Conservation (phyloP, 2,797 vertebrate genomes). For the Pogoniulus pusillus region DNA sequence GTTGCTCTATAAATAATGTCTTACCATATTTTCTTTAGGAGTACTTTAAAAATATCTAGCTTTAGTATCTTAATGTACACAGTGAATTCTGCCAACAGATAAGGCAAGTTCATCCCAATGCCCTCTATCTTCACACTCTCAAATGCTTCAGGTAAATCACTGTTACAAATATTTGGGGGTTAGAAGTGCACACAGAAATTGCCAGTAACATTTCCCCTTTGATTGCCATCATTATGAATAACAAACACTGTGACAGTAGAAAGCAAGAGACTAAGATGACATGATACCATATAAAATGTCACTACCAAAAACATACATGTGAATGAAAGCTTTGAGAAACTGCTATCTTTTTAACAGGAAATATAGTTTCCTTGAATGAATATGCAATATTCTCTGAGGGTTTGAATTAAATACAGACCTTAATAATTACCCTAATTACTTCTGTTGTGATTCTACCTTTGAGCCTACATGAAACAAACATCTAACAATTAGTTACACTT, state of each 20-base stretch:
- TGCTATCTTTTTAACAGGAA: slow-evolving; percentile 6
- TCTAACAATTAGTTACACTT: slow-evolving; percentile 62
- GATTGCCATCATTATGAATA: slow-evolving; percentile 52
- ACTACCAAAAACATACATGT: slow-evolving; percentile 50
- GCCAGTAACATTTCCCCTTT: slow-evolving; percentile 50
- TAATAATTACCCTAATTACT: slow-evolving; percentile 74
- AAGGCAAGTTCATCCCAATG: slow-evolving; percentile 20
- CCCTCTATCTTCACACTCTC: neutral
- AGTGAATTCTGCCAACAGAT: neutral
- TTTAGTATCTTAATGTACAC: neutral
- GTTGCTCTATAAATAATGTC: neutral
- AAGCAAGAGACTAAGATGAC: slow-evolving; percentile 34
- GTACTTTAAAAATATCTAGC: neutral
- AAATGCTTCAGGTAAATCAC: slow-evolving; percentile 3
- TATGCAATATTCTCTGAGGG: slow-evolving; percentile 55
- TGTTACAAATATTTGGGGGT: slow-evolving; percentile 46
- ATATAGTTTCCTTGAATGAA: slow-evolving; percentile 54
- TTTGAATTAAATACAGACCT: slow-evolving; percentile 68
- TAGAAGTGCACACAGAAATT: slow-evolving; percentile 46
- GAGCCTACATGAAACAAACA: slow-evolving; percentile 71
- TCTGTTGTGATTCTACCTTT: slow-evolving; percentile 74
- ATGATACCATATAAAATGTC: slow-evolving; percentile 52
- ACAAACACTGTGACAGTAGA: slow-evolving; percentile 51
- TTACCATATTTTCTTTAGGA: neutral
- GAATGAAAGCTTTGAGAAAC: slow-evolving; percentile 47